These are phyloP conservation scores for Ochotona princeps DNA, from an alignment of 2,113 vertebrate genomes.

Conservation along the genomic window DNA sequence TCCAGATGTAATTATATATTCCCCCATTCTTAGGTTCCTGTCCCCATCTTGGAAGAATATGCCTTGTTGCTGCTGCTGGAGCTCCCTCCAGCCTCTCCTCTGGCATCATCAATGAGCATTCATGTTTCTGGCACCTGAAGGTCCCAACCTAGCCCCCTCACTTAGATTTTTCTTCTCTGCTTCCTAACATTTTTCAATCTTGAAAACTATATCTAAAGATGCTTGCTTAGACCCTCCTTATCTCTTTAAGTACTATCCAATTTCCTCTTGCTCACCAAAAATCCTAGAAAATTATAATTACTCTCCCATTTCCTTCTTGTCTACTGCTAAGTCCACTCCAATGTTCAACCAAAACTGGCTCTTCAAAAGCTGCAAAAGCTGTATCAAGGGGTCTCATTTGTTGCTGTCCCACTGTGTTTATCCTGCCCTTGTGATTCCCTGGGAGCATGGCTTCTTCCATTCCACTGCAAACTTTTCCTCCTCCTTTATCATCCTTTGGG, in stretches of 20 bases:
- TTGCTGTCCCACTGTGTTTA: not conserved
- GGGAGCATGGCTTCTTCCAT: not conserved
- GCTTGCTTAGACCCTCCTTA: not conserved
- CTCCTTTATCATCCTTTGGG: not conserved
- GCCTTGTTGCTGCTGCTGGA: not conserved
- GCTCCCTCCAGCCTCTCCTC: not conserved
- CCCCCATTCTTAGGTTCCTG: not conserved
- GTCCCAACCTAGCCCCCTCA: not conserved
- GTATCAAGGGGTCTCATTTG: not conserved
- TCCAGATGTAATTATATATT: not conserved
- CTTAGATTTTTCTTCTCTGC: not conserved
- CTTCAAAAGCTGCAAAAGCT: not conserved
- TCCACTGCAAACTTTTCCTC: not conserved
- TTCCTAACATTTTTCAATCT: not conserved
- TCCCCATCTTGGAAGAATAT: not conserved
- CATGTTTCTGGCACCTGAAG: not conserved
- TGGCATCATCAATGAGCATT: not conserved
- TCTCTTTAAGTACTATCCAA: not conserved
- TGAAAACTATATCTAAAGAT: slow-evolving; percentile 25
- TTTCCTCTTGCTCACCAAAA: slow-evolving; percentile 1
- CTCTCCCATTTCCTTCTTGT: not conserved
- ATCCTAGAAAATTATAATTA: not conserved
- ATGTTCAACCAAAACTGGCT: not conserved
- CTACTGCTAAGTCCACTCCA: not conserved
- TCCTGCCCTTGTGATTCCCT: not conserved